Conservation (phyloP, 2,113 vertebrate genomes). For the Baryphthengus martii region DNA sequence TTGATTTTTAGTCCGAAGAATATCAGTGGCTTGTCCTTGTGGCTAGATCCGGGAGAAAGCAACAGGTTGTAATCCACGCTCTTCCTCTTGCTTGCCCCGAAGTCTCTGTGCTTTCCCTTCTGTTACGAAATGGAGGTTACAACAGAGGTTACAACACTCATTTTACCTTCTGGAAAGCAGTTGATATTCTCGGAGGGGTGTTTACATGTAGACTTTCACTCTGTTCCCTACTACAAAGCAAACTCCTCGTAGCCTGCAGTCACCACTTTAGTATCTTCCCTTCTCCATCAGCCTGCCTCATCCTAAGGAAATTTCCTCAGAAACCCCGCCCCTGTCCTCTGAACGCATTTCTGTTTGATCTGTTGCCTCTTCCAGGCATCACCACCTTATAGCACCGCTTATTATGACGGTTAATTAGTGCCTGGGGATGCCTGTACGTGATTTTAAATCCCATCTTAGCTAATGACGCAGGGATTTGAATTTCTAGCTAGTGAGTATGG, state of each 20-base stretch:
- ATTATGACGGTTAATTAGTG: background rate
- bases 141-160: background rate
- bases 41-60: background rate
- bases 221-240: background rate
- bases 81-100: background rate
- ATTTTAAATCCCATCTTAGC: background rate
- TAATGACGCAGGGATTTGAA: background rate
- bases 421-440: background rate
- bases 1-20: background rate
- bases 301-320: background rate
- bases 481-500: background rate
- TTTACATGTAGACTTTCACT: background rate
- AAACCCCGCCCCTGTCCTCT: background rate
- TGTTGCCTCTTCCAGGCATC: background rate
- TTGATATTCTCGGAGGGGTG: background rate
- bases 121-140: fast-evolving
- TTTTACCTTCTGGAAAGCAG: background rate
- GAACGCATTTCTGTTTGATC: background rate
- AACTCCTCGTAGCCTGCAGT: background rate
- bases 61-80: background rate
- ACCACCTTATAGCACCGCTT: background rate
- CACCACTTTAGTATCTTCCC: background rate
- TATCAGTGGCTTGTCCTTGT: background rate
- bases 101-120: background rate
- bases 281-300: background rate